Base-by-base conservation (phyloP, 2,888 invertebrate species). In the Apodemia mormo region DNA sequence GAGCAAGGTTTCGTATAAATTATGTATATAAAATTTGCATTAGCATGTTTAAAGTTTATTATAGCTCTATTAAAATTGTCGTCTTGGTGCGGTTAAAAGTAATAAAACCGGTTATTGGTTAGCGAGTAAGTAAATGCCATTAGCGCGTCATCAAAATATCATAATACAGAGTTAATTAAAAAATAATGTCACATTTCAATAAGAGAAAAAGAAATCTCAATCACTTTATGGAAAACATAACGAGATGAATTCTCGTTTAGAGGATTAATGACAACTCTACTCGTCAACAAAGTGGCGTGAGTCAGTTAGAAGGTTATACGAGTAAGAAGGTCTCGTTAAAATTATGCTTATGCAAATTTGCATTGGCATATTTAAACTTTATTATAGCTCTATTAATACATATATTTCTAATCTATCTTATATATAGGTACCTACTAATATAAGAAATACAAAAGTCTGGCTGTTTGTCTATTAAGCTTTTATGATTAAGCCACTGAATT, bases 171-270 rank as follows among this genome's bases (percentile, higher is more conserved):
- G 74, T 75, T 76, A 78, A 78, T 78, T 78, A 78, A 78, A 80
- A 81, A 81, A 81, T 80, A 81, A 82, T 84, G 85, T 81, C 80
- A 80, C 80, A 82, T 80, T 79, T 78, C 76, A 77, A 78, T 79
- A 76, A 74, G 72, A 70, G 74, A 75, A 76, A 77, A 79, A 78
- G 82, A 83, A 83, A 81, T 81, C 81, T 80, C 80, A 82, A 81
- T 81, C 85, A 84, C 83, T 87, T 81, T 82, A 83, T 80, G 82
- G 82, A 76, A 78, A 81, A 82, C 79, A 81, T 84, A 83, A 85
- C 81, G 83, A 85, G 85, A 83, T 78, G 82, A 84, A 85, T 85
- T 85, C 87, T 82, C 79, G 78, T 77, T 81, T 79, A 79, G 77
- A 73, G 78, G 77, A 81, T 83, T 33, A 1, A 33, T 33, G 33